Evolutionary conservation across 2,888 invertebrate species (phyloP).

Genomic region (Hypena proboscidalis): DNA sequence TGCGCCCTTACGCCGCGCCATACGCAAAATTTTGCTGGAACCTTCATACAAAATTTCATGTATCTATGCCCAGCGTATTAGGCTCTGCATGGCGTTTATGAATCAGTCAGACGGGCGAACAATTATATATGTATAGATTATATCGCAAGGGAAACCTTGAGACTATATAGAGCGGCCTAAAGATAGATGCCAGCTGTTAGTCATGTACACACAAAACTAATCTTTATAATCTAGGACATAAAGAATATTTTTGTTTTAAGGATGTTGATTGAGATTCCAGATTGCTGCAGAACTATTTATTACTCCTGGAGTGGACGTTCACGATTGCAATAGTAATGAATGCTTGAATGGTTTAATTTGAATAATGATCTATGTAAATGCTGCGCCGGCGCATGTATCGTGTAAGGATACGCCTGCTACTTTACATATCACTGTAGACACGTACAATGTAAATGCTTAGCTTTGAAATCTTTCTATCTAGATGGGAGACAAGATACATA

Average conservation of each 20-base stretch:
- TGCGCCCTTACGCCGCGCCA: no score
- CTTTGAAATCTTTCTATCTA: no score
- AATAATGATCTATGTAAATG: conserved; percentile 18
- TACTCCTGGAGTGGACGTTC: conserved; percentile 11
- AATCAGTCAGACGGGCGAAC: background rate
- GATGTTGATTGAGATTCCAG: background rate
- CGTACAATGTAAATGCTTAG: no score
- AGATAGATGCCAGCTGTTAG: conserved; percentile 1
- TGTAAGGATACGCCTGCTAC: no score
- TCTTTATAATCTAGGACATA: background rate
- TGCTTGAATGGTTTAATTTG: conserved; percentile 16
- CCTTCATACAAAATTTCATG: no score
- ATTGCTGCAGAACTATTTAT: conserved; percentile 12
- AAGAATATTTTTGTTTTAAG: background rate
- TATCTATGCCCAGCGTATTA: no score
- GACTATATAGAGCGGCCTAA: conserved; percentile 21
- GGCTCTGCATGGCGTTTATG: no score
- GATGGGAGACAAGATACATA: no score
- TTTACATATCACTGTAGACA: no score
- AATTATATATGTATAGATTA: conserved; percentile 2
- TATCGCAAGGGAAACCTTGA: conserved; percentile 34
- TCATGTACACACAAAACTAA: conserved; percentile 8
- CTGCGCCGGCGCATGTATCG: background rate
- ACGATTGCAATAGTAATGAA: conserved; percentile 13
- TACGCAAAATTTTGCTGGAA: no score